These are phyloP conservation scores for Eumaeus atala DNA, from an alignment of 1,140 invertebrate species.

Conservation along the genomic window DNA sequence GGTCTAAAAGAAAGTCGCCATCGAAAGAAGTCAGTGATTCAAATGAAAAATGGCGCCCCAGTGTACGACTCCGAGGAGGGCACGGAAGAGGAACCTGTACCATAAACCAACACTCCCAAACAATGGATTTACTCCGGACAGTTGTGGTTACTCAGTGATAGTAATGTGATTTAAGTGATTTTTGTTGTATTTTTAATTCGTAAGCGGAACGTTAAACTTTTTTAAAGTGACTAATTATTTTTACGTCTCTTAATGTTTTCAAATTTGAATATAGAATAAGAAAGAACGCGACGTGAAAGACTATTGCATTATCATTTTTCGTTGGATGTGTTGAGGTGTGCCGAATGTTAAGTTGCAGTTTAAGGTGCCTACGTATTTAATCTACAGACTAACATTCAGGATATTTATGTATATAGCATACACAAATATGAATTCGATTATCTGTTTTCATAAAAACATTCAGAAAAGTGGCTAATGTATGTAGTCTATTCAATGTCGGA, in stretches of 20 bases:
- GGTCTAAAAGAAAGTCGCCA: constrained; percentile 67
- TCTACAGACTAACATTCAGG: too few relatives aligned
- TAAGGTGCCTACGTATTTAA: too few relatives aligned
- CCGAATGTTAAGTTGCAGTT: too few relatives aligned
- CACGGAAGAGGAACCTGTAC: constrained; percentile 67
- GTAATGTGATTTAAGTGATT: constrained; percentile 39
- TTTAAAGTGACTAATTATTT: constrained; percentile 7
- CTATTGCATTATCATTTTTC: too few relatives aligned
- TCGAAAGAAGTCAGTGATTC: constrained; percentile 72
- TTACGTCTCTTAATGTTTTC: constrained; percentile 1
- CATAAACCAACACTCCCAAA: constrained; percentile 41
- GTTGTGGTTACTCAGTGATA: constrained; percentile 55
- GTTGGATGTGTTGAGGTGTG: too few relatives aligned
- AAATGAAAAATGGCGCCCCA: constrained; percentile 71
- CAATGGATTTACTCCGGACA: constrained; percentile 17
- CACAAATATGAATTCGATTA: too few relatives aligned
- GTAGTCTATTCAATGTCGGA: neutral
- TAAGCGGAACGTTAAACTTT: constrained; percentile 12
- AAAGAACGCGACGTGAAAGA: neutral
- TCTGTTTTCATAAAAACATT: too few relatives aligned
- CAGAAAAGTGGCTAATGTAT: too few relatives aligned
- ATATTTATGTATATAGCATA: too few relatives aligned
- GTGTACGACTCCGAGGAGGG: constrained; percentile 71
- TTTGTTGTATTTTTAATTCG: constrained; percentile 13
- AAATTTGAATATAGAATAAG: neutral